Base-by-base conservation (phyloP, 2,113 vertebrate species). In the Petaurus breviceps region DNA sequence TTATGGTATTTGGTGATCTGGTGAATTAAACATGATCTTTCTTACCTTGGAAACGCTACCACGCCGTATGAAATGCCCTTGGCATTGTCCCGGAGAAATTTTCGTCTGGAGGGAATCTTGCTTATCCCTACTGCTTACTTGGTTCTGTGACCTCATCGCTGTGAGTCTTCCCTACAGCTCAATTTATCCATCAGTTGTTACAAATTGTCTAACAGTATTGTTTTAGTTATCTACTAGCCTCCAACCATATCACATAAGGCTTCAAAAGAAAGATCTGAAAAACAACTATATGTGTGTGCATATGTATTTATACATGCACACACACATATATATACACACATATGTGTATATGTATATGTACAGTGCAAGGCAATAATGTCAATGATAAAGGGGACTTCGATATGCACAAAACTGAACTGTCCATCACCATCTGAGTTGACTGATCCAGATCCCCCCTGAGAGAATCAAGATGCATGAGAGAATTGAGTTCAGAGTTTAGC, bases 381-480 rank as follows among this genome's bases (percentile, higher is more conserved):
- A n/a, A 77, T n/a, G 55, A 28, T 26, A 26, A 28, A 77, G 11
- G 3, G 22, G 22, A 16, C 5, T n/a, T 77, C 22, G 14, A n/a
- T 16, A 77, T 77, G 68, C 68, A 77, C 25, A 77, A n/a, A 77
- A 77, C 37, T 61, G 55, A 77, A 77, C 37, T 77, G 68, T 77
- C 3, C 16, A 7, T 77, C 14, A n/a, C 37, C 37, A 77, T 77
- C 1, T 37, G 37, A 77, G 37, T 14, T 77, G 8, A 77, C 31
- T n/a, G 68, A 19, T n/a, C 16, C 14, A 77, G 31, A 94, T 53
- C 57, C 93, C 43, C 57, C 51, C 97, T 96, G 94, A 57, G 77
- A 49, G 47, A 49, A 49, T 49, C 47, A 49, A 49, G 47, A 49
- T 92, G 89, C 23, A n/a, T 28, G 84, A 92, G n/a, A 90, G 52